Evolutionary conservation across 2,888 invertebrate genomes (phyloP).

Genomic region (Synergus gifuensis): DNA sequence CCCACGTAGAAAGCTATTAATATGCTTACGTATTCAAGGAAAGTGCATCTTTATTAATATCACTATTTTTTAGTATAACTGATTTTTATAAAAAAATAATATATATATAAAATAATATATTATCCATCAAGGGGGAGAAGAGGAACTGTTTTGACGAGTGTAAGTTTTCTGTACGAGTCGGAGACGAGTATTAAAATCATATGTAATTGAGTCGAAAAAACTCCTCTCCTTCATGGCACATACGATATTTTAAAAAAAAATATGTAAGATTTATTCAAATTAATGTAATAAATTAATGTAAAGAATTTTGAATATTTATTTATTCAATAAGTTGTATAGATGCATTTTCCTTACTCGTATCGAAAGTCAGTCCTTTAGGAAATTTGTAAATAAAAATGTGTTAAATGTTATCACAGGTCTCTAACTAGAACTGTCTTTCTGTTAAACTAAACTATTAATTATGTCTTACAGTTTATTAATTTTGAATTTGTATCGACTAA

Average conservation of each 20-base stretch:
- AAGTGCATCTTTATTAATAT: conserved; percentile 6
- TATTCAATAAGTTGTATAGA: background rate
- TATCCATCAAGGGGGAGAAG: no score
- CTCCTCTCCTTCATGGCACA: no score
- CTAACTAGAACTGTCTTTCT: background rate
- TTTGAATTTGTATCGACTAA: background rate
- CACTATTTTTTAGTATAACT: background rate
- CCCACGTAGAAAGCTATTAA: background rate
- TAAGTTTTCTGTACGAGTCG: no score
- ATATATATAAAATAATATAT: no score
- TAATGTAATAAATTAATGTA: background rate
- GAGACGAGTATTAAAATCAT: no score
- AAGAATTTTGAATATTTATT: background rate
- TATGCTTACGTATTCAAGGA: background rate
- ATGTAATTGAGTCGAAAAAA: no score
- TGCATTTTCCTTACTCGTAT: conserved; percentile 9
- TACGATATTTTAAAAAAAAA: no score
- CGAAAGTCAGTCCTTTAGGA: background rate
- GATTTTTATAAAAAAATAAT: background rate
- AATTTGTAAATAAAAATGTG: background rate
- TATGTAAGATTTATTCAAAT: conserved; percentile 41
- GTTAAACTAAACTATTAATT: no score
- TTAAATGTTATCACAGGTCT: background rate
- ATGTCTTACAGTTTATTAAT: background rate
- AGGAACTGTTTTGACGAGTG: no score